phyloP scores from a whole-genome alignment of 2,888 invertebrate species.

The Odontomyia ornata region DNA sequence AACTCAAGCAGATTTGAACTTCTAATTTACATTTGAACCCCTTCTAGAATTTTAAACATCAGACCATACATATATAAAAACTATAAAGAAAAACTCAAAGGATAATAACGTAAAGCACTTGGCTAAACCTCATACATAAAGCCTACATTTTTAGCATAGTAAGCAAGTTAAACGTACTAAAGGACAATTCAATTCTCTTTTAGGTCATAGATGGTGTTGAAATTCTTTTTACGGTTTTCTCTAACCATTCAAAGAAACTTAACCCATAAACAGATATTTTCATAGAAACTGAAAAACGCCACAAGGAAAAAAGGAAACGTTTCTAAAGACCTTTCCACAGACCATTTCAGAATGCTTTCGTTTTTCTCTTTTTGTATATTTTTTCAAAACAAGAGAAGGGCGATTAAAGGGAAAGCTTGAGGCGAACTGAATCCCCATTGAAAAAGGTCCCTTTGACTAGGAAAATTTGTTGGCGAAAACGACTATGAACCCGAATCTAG shows the following conservation, averaged over 20 bases:
- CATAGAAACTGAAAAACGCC: background rate
- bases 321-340: background rate
- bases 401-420: slow-evolving; percentile 4
- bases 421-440: background rate
- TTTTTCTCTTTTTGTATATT: no score
- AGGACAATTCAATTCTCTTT: background rate
- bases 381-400: background rate
- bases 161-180: background rate
- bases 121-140: background rate
- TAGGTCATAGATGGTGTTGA: background rate
- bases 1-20: no score
- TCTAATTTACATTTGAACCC: no score
- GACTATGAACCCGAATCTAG: slow-evolving; percentile 3
- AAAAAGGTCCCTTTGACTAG: slow-evolving; percentile 11
- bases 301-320: background rate
- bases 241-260: background rate
- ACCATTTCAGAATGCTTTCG: background rate
- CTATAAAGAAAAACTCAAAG: no score
- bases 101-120: no score
- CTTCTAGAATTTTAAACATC: no score
- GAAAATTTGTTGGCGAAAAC: background rate
- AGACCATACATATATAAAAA: no score
- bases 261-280: slow-evolving; percentile 7
- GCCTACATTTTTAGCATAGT: background rate
- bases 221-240: background rate